phyloP scores from a whole-genome alignment of 2,888 invertebrate species.

The Drosophila sordidapex region DNA sequence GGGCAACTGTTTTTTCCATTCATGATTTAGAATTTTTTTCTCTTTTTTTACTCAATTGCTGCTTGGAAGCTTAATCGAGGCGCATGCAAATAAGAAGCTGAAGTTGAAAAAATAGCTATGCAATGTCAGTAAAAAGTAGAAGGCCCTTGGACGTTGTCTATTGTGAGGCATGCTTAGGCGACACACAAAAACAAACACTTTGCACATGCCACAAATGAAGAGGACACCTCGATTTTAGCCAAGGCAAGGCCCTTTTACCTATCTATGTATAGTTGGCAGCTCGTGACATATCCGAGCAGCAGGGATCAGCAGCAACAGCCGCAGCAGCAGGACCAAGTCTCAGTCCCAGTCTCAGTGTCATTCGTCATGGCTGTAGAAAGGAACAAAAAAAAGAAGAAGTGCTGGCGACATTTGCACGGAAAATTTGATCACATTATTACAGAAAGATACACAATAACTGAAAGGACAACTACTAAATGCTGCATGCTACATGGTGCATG shows the following conservation, averaged over 20 bases:
- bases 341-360: background rate
- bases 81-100: slow-evolving; percentile 43
- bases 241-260: background rate
- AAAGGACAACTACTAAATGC: slow-evolving; percentile 4
- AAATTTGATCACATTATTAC: slow-evolving; percentile 72
- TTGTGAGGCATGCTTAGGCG: slow-evolving; percentile 42
- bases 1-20: slow-evolving; percentile 38
- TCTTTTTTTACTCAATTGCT: background rate
- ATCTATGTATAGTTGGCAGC: background rate
- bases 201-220: slow-evolving; percentile 51
- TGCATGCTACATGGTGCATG: background rate
- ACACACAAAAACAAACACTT: slow-evolving; percentile 44
- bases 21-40: slow-evolving; percentile 15
- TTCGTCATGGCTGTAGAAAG: slow-evolving; percentile 24
- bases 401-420: slow-evolving; percentile 30
- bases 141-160: background rate
- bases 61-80: slow-evolving; percentile 44
- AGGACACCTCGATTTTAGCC: slow-evolving; percentile 18
- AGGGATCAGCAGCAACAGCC: background rate
- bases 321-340: slow-evolving; percentile 1
- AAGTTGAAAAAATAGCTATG: slow-evolving; percentile 7
- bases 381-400: background rate
- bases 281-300: slow-evolving; percentile 15
- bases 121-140: slow-evolving; percentile 15
- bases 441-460: slow-evolving; percentile 47